phyloP scores from a whole-genome alignment of 1,140 invertebrate species.

The Galendromus occidentalis region DNA sequence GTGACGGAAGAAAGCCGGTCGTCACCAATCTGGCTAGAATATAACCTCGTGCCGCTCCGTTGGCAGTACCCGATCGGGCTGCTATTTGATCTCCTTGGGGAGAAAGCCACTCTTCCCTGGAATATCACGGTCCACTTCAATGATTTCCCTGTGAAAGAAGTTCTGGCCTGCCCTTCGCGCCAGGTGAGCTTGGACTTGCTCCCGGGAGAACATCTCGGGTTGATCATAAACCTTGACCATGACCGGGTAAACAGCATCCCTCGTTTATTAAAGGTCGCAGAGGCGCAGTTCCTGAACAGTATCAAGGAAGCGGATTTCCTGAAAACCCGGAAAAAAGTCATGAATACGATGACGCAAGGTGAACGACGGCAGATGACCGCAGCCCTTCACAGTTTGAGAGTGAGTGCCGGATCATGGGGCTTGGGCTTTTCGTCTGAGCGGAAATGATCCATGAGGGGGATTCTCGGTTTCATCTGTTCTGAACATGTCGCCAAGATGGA shows the following conservation, averaged over 20 bases:
- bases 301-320: constrained; percentile 1
- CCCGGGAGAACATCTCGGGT: too few relatives aligned
- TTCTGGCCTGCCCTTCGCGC: not conserved
- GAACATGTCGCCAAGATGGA: too few relatives aligned
- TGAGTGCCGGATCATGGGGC: not conserved
- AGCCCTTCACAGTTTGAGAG: not conserved
- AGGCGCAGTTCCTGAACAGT: constrained; percentile 8
- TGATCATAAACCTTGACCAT: too few relatives aligned
- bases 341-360: constrained; percentile 2
- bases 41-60: not conserved
- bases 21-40: not conserved
- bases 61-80: not conserved
- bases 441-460: too few relatives aligned
- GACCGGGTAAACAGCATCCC: too few relatives aligned
- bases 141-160: not conserved
- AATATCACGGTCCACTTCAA: not conserved
- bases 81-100: not conserved
- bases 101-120: not conserved
- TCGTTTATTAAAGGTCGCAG: not conserved
- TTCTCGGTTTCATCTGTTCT: too few relatives aligned
- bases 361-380: constrained; percentile 3
- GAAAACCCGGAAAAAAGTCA: constrained; percentile 2
- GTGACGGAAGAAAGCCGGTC: not conserved
- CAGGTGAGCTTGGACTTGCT: too few relatives aligned
- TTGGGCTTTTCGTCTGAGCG: too few relatives aligned